Evolutionary conservation across 1,140 invertebrate genomes (phyloP), one percentile per base, ranked within the genome.

Genomic region (Ctenoplectra terminalis): DNA sequence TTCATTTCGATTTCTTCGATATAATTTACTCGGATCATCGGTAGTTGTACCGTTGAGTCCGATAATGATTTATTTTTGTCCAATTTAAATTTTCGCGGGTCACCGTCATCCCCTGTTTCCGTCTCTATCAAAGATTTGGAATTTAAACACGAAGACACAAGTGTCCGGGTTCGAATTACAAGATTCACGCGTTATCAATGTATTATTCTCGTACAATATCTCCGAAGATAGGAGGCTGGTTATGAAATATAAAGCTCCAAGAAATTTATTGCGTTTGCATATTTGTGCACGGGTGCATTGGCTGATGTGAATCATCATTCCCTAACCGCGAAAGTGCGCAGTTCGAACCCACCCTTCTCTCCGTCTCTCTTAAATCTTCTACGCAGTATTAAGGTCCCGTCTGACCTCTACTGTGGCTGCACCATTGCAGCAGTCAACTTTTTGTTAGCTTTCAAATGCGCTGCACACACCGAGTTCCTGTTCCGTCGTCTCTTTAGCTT

Each of bases 311-410:
- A 74, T 81, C 78, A 81, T 81, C 78, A 71, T 81, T 17, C 78
- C 78, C 78, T 82, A 82, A 82, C 80, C 61, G 73, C 46, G 54
- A 69, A 56, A 76, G 80, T 77, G 73, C 80, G 80, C 73, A 82
- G 80, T 61, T 81, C 29, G 0, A 7, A 15, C 26, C 40, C 54
- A 50, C 63, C 64, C 54, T 77, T 69, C 63, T 66, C 63, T 26
- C 67, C 54, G 34, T 75, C 31, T 63, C 46, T 48, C n/a, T 56
- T 34, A 26, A 11, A 70, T 77, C 64, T 82, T 82, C 80, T 77
- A 82, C 73, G 79, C 79, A 81, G 79, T 54, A 69, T 76, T 71
- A 82, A 82, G 80, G 79, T 71, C 60, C 50, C 50, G 66, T 11
- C 15, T 66, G 66, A 84, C 79, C 82, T 75, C 64, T 29, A 31